These are phyloP conservation scores for Coenonympha arcania DNA, from an alignment of 2,888 invertebrate species.

Conservation along the genomic window DNA sequence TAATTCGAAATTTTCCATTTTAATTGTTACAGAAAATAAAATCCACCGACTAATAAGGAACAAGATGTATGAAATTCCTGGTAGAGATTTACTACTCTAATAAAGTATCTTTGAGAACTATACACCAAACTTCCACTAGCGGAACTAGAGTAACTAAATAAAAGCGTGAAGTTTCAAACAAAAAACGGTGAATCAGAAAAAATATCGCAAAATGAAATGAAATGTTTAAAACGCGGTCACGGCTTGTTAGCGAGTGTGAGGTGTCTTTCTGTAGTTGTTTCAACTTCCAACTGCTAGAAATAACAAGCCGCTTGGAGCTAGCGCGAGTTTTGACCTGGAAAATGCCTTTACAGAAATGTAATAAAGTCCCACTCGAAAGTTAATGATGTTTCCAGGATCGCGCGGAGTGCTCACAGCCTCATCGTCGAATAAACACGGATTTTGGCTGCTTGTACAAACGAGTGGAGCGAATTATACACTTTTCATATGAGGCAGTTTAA, in stretches of 20 bases:
- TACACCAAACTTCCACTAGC: background rate
- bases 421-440: background rate
- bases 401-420: background rate
- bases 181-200: slow-evolving; percentile 10
- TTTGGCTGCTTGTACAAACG: background rate
- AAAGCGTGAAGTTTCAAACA: slow-evolving; percentile 2
- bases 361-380: slow-evolving; percentile 14
- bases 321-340: slow-evolving; percentile 21
- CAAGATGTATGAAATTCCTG: too few species aligned
- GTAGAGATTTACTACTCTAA: too few species aligned
- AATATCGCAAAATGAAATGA: slow-evolving; percentile 14
- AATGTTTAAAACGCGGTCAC: slow-evolving; percentile 27
- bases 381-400: slow-evolving; percentile 13
- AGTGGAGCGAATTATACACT: background rate
- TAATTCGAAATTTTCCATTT: too few species aligned
- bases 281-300: slow-evolving; percentile 25
- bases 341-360: slow-evolving; percentile 21
- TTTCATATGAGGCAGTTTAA: too few species aligned
- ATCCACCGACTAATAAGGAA: too few species aligned
- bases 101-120: background rate
- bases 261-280: slow-evolving; percentile 25
- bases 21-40: too few species aligned
- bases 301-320: slow-evolving; percentile 30
- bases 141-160: background rate
- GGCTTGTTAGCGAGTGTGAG: slow-evolving; percentile 30